Evolutionary conservation across 2,113 vertebrate species (phyloP).

Genomic region (Haplotaxodon microlepis): DNA sequence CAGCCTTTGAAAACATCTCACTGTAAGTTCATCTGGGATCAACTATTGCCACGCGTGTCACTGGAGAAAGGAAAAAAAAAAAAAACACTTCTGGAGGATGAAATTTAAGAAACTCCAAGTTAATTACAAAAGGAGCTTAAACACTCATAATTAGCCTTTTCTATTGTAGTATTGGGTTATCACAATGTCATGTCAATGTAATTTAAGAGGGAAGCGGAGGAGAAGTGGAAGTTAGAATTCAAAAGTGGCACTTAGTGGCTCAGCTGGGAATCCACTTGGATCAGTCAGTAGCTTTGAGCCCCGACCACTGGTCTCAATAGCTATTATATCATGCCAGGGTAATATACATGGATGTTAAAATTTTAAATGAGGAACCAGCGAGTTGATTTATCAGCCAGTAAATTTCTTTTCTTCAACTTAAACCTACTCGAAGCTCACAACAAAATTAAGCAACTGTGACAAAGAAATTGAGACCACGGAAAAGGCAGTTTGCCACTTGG

Average conservation of each 20-base stretch:
- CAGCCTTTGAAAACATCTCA: slow-evolving; percentile 19
- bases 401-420: background rate
- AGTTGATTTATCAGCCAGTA: background rate
- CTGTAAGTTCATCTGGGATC: slow-evolving; percentile 41
- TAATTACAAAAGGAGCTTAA: slow-evolving; percentile 69
- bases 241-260: slow-evolving; percentile 49
- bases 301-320: background rate
- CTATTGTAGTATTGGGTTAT: slow-evolving; percentile 52
- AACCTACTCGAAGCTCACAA: background rate
- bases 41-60: slow-evolving; percentile 12
- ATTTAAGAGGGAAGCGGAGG: slow-evolving; percentile 42
- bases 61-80: slow-evolving; percentile 25
- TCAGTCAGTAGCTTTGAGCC: slow-evolving; percentile 19
- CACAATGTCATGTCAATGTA: slow-evolving; percentile 49
- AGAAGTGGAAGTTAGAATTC: slow-evolving; percentile 26
- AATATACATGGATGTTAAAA: background rate
- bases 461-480: background rate
- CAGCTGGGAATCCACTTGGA: slow-evolving; percentile 50
- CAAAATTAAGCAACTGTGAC: background rate
- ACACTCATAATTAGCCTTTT: slow-evolving; percentile 61
- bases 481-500: background rate
- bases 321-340: slow-evolving; percentile 5
- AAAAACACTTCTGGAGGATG: slow-evolving; percentile 36
- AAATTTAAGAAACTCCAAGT: slow-evolving; percentile 50
- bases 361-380: background rate